Conservation (phyloP, 2,888 invertebrate genomes). For the Biston betularia region DNA sequence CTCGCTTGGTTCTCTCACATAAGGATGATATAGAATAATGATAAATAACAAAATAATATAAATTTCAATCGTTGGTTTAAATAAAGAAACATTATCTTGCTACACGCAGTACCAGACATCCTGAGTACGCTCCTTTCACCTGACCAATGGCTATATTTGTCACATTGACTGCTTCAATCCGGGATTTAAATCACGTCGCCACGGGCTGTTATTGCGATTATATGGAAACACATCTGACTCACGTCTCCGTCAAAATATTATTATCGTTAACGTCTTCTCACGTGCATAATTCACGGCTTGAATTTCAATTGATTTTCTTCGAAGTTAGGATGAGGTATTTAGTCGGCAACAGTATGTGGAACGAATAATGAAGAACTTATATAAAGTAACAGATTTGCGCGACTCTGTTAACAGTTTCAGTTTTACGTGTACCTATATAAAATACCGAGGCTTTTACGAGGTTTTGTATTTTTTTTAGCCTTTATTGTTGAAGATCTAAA, state of each 20-base stretch:
- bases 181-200: conserved; percentile 38
- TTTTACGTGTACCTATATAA: too few species aligned
- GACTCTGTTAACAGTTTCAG: too few species aligned
- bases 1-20: neutral
- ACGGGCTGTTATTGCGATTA: conserved; percentile 14
- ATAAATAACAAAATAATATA: neutral
- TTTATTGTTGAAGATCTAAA: too few species aligned
- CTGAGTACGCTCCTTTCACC: conserved; percentile 47
- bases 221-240: conserved; percentile 27
- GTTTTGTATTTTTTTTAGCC: too few species aligned
- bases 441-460: too few species aligned
- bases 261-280: conserved; percentile 5
- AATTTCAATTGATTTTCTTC: neutral
- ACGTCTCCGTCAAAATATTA: conserved; percentile 21
- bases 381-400: too few species aligned
- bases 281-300: neutral
- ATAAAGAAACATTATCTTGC: neutral
- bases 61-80: neutral
- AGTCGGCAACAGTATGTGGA: neutral
- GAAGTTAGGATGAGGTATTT: neutral
- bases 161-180: conserved; percentile 47
- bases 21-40: too few species aligned
- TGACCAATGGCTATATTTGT: conserved; percentile 65
- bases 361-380: neutral
- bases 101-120: conserved; percentile 7